Percentiles rank a stretch among this genome's conserved stretches.
Evolutionary conservation across 2,113 vertebrate genomes (phyloP).

Genomic region (Circaetus gallicus): DNA sequence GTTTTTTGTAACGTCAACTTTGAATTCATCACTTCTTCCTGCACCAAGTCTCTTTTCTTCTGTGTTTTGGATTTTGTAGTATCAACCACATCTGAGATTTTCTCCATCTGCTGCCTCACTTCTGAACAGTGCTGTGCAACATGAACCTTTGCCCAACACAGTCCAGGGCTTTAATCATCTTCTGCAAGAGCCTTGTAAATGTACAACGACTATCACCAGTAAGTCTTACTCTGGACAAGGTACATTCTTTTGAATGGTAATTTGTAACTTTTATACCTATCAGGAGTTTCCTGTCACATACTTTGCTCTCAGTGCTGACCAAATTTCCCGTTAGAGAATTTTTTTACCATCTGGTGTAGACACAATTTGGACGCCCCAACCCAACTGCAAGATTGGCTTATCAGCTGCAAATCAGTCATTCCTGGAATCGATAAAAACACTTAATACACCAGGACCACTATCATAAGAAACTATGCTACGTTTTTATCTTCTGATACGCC

Average conservation of each 20-base stretch:
- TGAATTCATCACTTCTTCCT: constrained; percentile 5
- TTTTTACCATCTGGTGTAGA: not conserved
- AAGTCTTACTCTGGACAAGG: not conserved
- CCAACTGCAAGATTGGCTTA: not conserved
- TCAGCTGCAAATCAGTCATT: not conserved
- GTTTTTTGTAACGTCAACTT: not conserved
- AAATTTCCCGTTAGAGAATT: not conserved
- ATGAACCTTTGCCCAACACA: not conserved
- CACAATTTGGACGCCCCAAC: not conserved
- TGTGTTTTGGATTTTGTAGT: constrained; percentile 21
- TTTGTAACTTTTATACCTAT: not conserved
- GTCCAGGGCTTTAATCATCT: not conserved
- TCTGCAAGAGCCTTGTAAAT: not conserved
- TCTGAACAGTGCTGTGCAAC: not conserved
- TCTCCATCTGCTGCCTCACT: not conserved
- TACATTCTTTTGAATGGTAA: not conserved
- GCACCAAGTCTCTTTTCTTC: constrained; percentile 4
- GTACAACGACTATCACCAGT: not conserved
- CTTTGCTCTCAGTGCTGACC: not conserved
- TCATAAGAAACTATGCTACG: not conserved
- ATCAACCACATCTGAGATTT: constrained; percentile 17
- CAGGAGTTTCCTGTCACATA: not conserved
- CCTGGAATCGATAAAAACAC: not conserved
- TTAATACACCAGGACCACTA: not conserved
- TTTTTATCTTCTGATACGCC: not conserved